A percentile compares a stretch with the other conserved stretches of the same genome.
Evolutionary conservation across 2,888 invertebrate species (phyloP).

Genomic region (Himalopsyche tibetana): DNA sequence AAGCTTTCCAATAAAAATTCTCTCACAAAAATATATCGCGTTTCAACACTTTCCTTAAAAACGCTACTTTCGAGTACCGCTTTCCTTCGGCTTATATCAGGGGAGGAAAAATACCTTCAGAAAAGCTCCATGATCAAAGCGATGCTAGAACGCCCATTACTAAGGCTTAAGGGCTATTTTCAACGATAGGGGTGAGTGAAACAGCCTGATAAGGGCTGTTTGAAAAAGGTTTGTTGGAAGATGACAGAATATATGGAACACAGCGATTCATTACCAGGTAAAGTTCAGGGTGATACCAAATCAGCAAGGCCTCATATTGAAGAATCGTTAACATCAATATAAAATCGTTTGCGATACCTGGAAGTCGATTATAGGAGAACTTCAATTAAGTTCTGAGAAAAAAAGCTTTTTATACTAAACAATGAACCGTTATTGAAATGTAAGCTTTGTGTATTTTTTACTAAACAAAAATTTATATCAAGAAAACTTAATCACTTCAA

Average conservation of each 20-base stretch:
- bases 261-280: slow-evolving; percentile 2
- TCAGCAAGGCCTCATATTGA: not conserved
- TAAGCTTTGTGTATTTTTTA: too few relatives aligned
- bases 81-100: not conserved
- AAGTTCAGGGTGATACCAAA: not conserved
- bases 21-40: not conserved
- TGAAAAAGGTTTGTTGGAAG: not conserved
- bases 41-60: not conserved
- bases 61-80: slow-evolving; percentile 5
- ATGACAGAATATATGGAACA: slow-evolving; percentile 13
- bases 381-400: not conserved
- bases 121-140: slow-evolving; percentile 27
- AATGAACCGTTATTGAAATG: too few relatives aligned
- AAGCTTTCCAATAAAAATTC: slow-evolving; percentile 25
- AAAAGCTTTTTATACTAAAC: too few relatives aligned
- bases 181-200: slow-evolving; percentile 25
- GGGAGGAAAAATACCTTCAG: not conserved
- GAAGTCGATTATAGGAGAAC: not conserved
- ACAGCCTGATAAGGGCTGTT: not conserved
- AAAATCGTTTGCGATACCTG: not conserved
- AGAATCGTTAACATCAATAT: not conserved
- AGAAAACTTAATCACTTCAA: too few relatives aligned
- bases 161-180: slow-evolving; percentile 22
- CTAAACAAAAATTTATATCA: too few relatives aligned
- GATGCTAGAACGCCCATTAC: slow-evolving; percentile 18